Evolutionary conservation across 1,140 invertebrate genomes (phyloP).

Genomic region (Spodoptera litura): DNA sequence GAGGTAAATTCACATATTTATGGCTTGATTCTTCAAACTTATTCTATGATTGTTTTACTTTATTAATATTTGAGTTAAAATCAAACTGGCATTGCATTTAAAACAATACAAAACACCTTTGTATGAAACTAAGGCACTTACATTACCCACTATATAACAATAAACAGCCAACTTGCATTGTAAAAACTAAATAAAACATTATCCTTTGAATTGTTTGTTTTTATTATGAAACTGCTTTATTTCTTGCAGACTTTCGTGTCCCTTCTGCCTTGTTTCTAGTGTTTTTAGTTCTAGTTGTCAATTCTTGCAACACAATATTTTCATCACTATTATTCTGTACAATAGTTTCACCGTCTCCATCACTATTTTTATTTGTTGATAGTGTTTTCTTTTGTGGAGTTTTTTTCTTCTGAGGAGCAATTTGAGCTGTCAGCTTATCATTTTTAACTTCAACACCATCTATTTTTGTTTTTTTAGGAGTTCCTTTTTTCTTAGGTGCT

Average conservation of each 20-base stretch:
- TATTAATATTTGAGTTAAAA: too few species aligned
- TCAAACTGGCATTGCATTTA: too few species aligned
- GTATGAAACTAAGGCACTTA: neutral
- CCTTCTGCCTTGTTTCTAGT: neutral
- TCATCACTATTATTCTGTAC: neutral
- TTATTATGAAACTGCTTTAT: slow-evolving; percentile 37
- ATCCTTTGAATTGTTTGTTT: slow-evolving; percentile 10
- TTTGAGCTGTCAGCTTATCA: neutral
- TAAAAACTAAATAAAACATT: slow-evolving; percentile 12
- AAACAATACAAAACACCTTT: too few species aligned
- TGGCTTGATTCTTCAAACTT: neutral
- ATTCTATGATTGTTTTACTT: neutral
- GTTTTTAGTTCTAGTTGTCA: neutral
- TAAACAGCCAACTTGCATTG: neutral
- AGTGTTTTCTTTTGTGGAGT: slow-evolving; percentile 9
- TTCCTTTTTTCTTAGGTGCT: slow-evolving; percentile 9
- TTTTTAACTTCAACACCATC: neutral
- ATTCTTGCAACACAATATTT: neutral
- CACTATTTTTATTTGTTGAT: too few species aligned
- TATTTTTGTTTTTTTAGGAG: slow-evolving; percentile 9
- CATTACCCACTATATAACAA: too few species aligned
- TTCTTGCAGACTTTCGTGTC: slow-evolving; percentile 55
- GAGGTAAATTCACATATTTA: slow-evolving; percentile 14
- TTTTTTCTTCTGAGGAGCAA: neutral
- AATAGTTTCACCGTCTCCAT: neutral